A percentile compares a stretch with the other conserved stretches of the same genome.
Conservation (phyloP, 2,797 vertebrate genomes). For the Tympanoctomys barrerae region DNA sequence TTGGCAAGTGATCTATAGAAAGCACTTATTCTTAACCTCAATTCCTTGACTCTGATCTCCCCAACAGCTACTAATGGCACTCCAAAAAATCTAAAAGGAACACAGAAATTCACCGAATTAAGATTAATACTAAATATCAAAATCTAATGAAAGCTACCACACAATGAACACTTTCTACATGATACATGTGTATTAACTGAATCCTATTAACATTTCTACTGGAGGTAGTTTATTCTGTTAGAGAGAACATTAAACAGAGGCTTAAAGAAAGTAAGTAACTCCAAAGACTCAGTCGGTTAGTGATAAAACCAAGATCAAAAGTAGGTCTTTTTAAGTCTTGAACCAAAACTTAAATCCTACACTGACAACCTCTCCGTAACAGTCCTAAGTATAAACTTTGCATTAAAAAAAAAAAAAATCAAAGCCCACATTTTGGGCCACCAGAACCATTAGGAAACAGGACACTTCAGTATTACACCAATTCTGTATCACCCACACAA, state of each 20-base stretch:
- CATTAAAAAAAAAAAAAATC: background rate
- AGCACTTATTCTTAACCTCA: conserved; percentile 27
- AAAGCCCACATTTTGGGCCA: background rate
- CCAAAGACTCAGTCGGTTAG: background rate
- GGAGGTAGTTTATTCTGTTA: conserved; percentile 1
- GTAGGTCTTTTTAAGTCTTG: background rate
- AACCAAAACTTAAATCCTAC: background rate
- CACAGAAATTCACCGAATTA: conserved; percentile 35
- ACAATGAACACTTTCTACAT: background rate
- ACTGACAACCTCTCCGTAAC: background rate
- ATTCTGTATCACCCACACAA: background rate
- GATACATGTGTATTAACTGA: background rate
- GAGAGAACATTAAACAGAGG: conserved; percentile 14
- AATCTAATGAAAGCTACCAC: conserved; percentile 40
- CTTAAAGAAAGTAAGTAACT: background rate
- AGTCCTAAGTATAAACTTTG: conserved; percentile 4
- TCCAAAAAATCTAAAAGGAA: conserved; percentile 28
- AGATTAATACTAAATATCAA: conserved; percentile 25
- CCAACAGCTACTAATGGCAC: conserved; percentile 20
- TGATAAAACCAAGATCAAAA: conserved; percentile 4
- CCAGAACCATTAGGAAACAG: background rate
- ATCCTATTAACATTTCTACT: background rate
- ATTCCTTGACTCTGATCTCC: conserved; percentile 26
- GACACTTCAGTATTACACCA: background rate
- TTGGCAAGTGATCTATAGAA: background rate